These are phyloP conservation scores for Plectrocnemia conspersa DNA, from an alignment of 1,140 invertebrate genomes.

Conservation along the genomic window DNA sequence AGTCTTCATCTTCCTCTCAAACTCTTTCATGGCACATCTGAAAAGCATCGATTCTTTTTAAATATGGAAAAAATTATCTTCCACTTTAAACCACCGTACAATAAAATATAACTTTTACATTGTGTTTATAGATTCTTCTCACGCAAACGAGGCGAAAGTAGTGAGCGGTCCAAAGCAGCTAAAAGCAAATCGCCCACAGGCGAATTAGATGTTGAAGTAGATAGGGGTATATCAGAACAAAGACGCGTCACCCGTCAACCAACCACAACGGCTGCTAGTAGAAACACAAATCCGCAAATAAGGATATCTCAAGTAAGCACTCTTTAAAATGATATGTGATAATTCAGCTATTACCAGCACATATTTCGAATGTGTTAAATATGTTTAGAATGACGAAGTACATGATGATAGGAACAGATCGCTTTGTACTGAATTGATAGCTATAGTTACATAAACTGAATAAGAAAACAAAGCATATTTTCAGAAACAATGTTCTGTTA, in stretches of 20 bases:
- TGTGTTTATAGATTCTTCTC: constrained; percentile 67
- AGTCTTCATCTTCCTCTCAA: not conserved
- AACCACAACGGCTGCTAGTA: constrained; percentile 48
- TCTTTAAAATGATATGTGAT: constrained; percentile 7
- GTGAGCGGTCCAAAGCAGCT: constrained; percentile 53
- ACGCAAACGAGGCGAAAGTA: constrained; percentile 64
- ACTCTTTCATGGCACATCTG: not conserved
- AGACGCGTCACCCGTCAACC: constrained; percentile 40
- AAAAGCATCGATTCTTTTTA: not conserved
- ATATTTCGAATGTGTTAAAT: too few relatives aligned
- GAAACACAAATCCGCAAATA: constrained; percentile 51
- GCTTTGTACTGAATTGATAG: too few relatives aligned
- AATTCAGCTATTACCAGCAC: too few relatives aligned
- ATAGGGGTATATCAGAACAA: constrained; percentile 44
- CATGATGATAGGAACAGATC: too few relatives aligned
- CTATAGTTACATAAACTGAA: too few relatives aligned
- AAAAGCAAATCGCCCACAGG: constrained; percentile 72
- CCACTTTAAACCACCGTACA: not conserved
- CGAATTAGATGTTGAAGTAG: constrained; percentile 49
- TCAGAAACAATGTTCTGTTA: too few relatives aligned
- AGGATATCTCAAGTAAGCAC: constrained; percentile 54
- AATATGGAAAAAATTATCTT: not conserved
- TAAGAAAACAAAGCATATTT: too few relatives aligned
- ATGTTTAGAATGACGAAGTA: too few relatives aligned
- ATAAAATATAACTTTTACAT: constrained; percentile 2